Evolutionary conservation across 2,113 vertebrate species (phyloP).

Genomic region (Thomomys bottae): DNA sequence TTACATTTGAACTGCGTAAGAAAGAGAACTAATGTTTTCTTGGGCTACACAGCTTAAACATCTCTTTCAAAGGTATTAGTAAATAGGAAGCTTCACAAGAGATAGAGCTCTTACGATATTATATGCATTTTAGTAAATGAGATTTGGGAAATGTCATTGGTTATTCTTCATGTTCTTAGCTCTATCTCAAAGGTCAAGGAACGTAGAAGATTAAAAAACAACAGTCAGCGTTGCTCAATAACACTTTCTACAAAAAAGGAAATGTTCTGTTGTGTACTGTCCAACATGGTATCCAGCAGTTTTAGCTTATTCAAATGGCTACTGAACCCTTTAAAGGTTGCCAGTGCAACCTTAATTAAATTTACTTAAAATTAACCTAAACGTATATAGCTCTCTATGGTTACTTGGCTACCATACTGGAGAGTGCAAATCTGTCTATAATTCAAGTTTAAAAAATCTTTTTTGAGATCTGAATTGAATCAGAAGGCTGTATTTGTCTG

Average conservation of each 20-base stretch:
- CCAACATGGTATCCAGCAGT: background rate
- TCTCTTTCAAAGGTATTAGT: background rate
- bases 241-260: background rate
- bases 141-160: constrained; percentile 1
- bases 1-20: background rate
- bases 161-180: constrained; percentile 20
- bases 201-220: background rate
- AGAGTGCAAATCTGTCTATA: background rate
- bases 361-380: constrained; percentile 14
- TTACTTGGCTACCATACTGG: background rate
- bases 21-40: background rate
- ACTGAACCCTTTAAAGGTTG: background rate
- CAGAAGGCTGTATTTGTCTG: background rate
- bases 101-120: background rate
- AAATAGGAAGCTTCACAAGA: background rate
- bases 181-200: constrained; percentile 2
- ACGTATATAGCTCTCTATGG: background rate
- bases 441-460: background rate
- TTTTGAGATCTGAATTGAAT: constrained; percentile 31
- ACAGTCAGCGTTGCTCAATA: background rate
- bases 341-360: too few species aligned
- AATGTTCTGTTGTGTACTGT: background rate
- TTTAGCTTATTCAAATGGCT: background rate
- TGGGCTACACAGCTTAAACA: background rate
- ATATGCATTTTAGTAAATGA: background rate